Base-by-base conservation (phyloP, 2,113 vertebrate species). In the Phainopepla nitens region DNA sequence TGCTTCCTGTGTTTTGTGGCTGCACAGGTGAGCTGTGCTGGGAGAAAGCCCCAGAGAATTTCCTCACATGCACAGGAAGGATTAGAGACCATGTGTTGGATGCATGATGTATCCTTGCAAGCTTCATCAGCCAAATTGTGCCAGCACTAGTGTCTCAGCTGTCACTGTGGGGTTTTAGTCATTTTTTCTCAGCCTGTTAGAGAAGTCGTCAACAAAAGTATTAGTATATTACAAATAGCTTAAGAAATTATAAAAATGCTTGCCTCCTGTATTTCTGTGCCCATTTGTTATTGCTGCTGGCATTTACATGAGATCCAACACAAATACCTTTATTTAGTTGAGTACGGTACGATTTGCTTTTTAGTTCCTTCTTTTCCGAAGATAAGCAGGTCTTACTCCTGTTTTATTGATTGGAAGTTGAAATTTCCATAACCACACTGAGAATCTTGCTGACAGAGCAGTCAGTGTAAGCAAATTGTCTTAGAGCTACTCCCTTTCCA, bases 371-470 rank as follows among this genome's bases (percentile, higher is more conserved):
- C 25, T 51, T 90, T 70, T 66, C 58, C 62, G 62, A 76, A 83
- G 71, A 73, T 61, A 90, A 89, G 45, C 61, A 93, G 44, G 58
- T 50, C 56, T 69, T 56, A 18, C 41, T 92, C 66, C 70, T 82
- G 15, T 78, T 61, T 64, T 58, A 69, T 61, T 83, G 82, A 91
- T 49, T 78, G 50, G 51, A 78, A 68, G 42, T 50, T 93, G 58
- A 72, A 62, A 78, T 90, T 72, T 95, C 69, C 82, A 75, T 66
- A 90, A 87, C 56, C 56, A 69, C 25, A 15, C 4, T 8, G 42
- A 54, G 44, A 87, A 13, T 66, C 54, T 84, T 89, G 87, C 93
- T 95, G 89, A 92, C 86, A 91, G 72, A 66, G 80, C 80, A 89
- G 42, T 4, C 80, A 89, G 42, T 4, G 8, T 56, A 73, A 89